Base-by-base conservation (phyloP, 1,140 invertebrate species). In the Heterodera carotae region DNA sequence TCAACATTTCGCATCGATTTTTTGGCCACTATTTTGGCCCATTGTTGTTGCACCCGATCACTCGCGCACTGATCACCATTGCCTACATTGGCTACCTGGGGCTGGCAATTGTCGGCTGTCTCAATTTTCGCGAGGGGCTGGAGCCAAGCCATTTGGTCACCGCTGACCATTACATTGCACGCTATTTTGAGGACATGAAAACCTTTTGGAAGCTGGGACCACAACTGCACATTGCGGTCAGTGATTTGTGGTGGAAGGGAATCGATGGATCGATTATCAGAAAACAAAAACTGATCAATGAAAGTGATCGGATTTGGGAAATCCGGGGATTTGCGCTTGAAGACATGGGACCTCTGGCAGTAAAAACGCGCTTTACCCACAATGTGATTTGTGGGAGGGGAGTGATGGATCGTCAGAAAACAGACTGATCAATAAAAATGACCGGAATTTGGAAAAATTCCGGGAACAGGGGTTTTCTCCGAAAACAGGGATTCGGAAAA, bases 91-190 rank as follows among this genome's bases (percentile, higher is more conserved):
- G 91, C 0, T 98, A 97, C 85, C 84, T 97, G 1, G 91, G 90
- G 1, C 93, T 94, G 0, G 94, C 94, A 1, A 91, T 94, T 56
- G 96, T 94, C 88, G 94, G 95, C 2, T 91, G 94, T 0, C 93
- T 92, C 0, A 92, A 92, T 76, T 92, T 97, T 64, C 91, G 94
- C 85, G 95, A 87, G 78, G 85, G 85, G 56, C 64, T 87, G 33
- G 84, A 87, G 64, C 85, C 85, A 22, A 82, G 80, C 2, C 87
- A 87, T 80, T 73, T 87, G 48, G 85, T 87, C 29, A 88, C 86
- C 2, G 76, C 81, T 64, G 75, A 82, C 67, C 85, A 87, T 73
- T 87, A 87, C 78, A 86, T 87, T 66, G 85, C 85, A 12, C 72
- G 77, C 34, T 87, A 87, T 64, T 87, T 87, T 62, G 56, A 77